A percentile compares a stretch with the other conserved stretches of the same genome.
Conservation (phyloP, 2,113 vertebrate species). For the Dicerorhinus sumatrensis region DNA sequence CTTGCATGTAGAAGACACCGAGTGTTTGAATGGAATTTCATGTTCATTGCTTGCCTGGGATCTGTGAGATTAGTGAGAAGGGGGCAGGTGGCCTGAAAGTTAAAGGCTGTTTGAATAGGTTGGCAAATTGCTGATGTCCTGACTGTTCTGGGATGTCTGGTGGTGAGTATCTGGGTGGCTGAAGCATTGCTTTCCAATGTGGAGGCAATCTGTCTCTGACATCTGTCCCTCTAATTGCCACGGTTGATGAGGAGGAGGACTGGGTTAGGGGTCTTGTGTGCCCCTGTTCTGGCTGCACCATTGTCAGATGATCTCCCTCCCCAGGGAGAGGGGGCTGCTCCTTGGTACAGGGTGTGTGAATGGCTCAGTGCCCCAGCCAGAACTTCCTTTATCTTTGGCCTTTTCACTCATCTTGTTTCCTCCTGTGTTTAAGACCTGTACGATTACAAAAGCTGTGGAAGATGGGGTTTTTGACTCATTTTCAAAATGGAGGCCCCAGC, state of each 20-base stretch:
- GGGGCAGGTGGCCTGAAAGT: not conserved
- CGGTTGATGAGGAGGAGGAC: rapidly evolving
- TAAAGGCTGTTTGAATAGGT: not conserved
- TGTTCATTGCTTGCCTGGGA: not conserved
- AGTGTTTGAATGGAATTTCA: not conserved
- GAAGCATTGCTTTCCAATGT: not conserved
- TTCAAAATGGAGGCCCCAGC: not conserved
- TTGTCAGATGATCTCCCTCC: not conserved
- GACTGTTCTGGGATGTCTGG: not conserved
- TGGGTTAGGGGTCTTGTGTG: not conserved
- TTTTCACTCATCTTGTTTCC: not conserved
- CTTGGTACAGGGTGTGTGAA: no score
- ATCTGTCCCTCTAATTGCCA: not conserved
- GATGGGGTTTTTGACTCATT: not conserved
- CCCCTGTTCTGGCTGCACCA: not conserved
- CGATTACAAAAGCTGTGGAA: not conserved
- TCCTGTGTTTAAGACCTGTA: not conserved
- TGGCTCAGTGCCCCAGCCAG: not conserved
- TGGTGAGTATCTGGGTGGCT: not conserved
- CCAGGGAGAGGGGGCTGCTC: not conserved
- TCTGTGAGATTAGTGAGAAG: not conserved
- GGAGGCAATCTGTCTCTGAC: not conserved
- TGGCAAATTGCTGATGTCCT: constrained; percentile 5
- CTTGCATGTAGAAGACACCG: not conserved
- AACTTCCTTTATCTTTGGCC: not conserved